These are phyloP conservation scores for Cisticola juncidis DNA, from an alignment of 2,113 vertebrate species.

Conservation along the genomic window DNA sequence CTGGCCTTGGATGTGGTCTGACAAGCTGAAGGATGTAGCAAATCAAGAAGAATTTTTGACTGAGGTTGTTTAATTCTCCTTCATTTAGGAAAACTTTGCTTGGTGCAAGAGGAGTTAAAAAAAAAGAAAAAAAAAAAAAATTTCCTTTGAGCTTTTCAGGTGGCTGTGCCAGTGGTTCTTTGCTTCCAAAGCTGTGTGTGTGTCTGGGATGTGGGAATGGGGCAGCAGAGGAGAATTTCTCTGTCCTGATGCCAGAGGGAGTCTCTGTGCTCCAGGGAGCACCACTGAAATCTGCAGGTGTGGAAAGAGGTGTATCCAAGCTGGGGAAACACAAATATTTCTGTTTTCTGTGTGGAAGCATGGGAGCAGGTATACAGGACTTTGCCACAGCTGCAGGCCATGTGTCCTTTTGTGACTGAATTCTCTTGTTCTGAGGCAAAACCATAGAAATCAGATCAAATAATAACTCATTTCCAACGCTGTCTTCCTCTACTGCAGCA, in stretches of 20 bases:
- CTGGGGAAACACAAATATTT: background rate
- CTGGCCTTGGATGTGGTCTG: background rate
- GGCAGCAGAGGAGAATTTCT: background rate
- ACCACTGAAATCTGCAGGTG: background rate
- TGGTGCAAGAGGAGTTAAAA: background rate
- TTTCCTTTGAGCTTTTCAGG: background rate
- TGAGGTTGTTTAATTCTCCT: background rate
- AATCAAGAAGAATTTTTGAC: background rate
- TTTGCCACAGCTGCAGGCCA: background rate
- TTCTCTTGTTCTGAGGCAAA: background rate
- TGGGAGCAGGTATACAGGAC: background rate
- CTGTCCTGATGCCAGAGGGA: background rate
- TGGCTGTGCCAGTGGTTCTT: background rate
- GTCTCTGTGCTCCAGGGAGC: background rate
- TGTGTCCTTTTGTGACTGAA: background rate
- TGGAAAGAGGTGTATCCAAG: background rate
- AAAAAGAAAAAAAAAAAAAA: fast-evolving
- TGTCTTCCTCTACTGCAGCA: background rate
- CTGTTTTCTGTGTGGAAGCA: background rate
- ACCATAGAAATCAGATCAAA: background rate
- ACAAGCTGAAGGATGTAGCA: background rate
- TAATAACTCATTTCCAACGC: background rate
- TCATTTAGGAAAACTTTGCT: background rate
- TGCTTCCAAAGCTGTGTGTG: background rate
- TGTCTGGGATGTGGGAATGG: background rate